Conservation (phyloP, 2,113 vertebrate species). For the Taxidea taxus region DNA sequence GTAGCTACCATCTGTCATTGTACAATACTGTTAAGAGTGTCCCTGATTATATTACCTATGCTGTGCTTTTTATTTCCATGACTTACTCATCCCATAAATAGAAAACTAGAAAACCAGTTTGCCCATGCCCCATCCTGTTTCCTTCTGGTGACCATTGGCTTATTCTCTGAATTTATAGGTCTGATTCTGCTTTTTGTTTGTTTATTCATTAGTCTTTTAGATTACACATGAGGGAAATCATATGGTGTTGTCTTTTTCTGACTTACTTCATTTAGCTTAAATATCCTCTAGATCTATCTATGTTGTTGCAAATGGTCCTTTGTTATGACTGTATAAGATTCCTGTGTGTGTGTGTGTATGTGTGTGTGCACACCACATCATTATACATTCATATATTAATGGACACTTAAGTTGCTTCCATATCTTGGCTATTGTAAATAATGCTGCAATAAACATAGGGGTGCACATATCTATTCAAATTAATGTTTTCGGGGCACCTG, state of each 20-base stretch:
- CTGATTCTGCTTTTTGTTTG: background rate
- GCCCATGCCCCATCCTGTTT: background rate
- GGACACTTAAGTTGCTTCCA: background rate
- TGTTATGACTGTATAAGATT: background rate
- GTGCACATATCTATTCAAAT: background rate
- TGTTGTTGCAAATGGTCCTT: background rate
- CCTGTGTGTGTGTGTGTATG: background rate
- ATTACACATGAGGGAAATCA: background rate
- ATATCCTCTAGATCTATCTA: background rate
- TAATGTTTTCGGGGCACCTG: background rate
- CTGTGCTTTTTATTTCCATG: background rate
- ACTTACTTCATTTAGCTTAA: background rate
- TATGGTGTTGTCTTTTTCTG: background rate
- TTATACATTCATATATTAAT: background rate
- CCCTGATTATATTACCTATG: background rate
- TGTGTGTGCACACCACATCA: background rate
- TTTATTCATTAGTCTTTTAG: background rate
- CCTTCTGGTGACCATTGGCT: background rate
- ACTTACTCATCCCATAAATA: background rate
- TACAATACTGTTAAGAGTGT: background rate
- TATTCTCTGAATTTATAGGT: background rate
- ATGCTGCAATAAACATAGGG: background rate
- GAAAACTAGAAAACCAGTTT: background rate
- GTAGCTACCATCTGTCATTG: background rate
- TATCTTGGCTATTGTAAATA: background rate